Conservation (phyloP, 2,888 invertebrate genomes). For the Lamproptera curius region DNA sequence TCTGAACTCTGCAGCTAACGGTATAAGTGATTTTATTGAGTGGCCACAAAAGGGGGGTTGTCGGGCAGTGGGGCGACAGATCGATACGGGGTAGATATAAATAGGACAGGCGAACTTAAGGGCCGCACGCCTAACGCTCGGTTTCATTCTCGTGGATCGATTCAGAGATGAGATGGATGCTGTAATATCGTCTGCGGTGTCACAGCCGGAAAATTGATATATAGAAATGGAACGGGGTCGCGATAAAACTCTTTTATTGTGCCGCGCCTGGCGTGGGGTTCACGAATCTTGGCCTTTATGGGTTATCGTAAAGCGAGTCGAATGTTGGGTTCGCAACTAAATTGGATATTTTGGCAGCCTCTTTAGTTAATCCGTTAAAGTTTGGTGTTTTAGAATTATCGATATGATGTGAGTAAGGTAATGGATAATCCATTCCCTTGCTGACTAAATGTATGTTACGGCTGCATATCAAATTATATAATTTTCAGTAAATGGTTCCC, state of each 20-base stretch:
- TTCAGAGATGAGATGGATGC: conserved; percentile 42
- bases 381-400: too few species aligned
- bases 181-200: conserved; percentile 30
- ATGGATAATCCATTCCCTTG: too few species aligned
- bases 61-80: conserved; percentile 71
- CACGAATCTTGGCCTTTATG: conserved; percentile 14
- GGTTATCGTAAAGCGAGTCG: conserved; percentile 14
- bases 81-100: conserved; percentile 73
- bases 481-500: conserved; percentile 57
- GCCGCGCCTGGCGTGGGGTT: conserved; percentile 6
- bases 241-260: conserved; percentile 20
- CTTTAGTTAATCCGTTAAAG: neutral
- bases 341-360: neutral
- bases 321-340: conserved; percentile 1
- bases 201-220: conserved; percentile 21
- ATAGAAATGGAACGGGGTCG: conserved; percentile 14
- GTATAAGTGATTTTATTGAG: conserved; percentile 45
- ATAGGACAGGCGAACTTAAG: conserved; percentile 65
- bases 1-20: conserved; percentile 40
- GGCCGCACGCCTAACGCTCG: conserved; percentile 47
- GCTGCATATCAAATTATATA: conserved; percentile 36
- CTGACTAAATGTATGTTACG: too few species aligned
- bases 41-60: conserved; percentile 48
- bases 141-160: conserved; percentile 61
- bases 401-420: too few species aligned